These are phyloP conservation scores for Momotus momota DNA, from an alignment of 2,797 vertebrate species.

Conservation along the genomic window DNA sequence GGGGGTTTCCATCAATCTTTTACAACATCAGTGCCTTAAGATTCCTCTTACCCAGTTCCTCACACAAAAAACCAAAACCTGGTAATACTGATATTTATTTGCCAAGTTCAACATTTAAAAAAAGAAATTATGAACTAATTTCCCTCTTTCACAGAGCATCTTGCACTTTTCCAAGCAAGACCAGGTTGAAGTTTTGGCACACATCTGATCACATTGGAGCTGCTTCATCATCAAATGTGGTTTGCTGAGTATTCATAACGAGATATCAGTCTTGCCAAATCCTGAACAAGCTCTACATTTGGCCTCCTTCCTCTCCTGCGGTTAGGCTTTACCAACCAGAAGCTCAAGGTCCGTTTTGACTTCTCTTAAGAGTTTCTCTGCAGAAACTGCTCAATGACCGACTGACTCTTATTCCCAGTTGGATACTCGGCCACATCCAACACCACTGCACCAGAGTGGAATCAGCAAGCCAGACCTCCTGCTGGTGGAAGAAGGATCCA, in stretches of 20 bases:
- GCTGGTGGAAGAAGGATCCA: not conserved
- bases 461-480: not conserved
- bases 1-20: not conserved
- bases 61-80: not conserved
- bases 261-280: not conserved
- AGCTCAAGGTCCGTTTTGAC: not conserved
- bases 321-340: not conserved
- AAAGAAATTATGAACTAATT: not conserved
- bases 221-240: not conserved
- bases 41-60: not conserved
- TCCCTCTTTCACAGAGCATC: not conserved
- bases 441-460: accelerated
- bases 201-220: not conserved
- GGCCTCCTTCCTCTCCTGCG: not conserved
- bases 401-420: not conserved
- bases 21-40: not conserved
- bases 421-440: accelerated
- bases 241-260: not conserved
- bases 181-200: not conserved
- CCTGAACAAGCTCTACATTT: not conserved
- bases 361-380: not conserved
- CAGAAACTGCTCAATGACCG: not conserved
- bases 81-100: not conserved
- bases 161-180: not conserved
- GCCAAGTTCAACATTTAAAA: not conserved